Evolutionary conservation across 2,797 vertebrate species (phyloP), one percentile per base, ranked within the genome.

Genomic region (Amphiprion clarkii): DNA sequence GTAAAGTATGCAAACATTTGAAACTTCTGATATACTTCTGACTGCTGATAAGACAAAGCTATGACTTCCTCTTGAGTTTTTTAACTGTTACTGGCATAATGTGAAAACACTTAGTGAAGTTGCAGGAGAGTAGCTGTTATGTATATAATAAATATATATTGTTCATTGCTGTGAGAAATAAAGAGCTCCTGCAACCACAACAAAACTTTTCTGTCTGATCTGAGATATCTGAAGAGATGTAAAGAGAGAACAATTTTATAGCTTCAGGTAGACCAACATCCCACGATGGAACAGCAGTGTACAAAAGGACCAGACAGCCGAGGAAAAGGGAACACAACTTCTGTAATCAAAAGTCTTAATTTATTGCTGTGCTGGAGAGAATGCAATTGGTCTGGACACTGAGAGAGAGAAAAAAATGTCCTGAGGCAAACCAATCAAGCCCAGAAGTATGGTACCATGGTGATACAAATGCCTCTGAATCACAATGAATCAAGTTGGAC

Each of bases 401-500:
- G 67, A 76, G 49, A 33, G 56, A 39, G 13, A 52, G 51, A 69
- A 74, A 74, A 82, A 79, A 53, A 67, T 68, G 64, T 80, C 86
- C 78, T 56, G 57, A 82, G 86, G 89, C 84, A 69, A 87, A 86
- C 81, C 77, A 89, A 82, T 88, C 82, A 86, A 83, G 84, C 46
- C 54, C 23, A 60, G 77, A 84, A 80, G 72, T 64, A 72, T 56
- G 58, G 60, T 40, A 39, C 29, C 58, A 74, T 72, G 25, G 61
- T 83, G 84, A 83, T 82, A 86, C 67, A 86, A 89, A 86, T 78
- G 67, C 86, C 71, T 86, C 64, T 74, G 75, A 87, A 89, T 86
- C 84, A 68, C 76, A 80, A 90, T 90, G 82, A 89, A 94, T 94
- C 92, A 92, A 91, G 88, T 85, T 78, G 85, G 89, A 91, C 90